Evolutionary conservation across 2,797 vertebrate genomes (phyloP).

Genomic region (Siniperca scherzeri): DNA sequence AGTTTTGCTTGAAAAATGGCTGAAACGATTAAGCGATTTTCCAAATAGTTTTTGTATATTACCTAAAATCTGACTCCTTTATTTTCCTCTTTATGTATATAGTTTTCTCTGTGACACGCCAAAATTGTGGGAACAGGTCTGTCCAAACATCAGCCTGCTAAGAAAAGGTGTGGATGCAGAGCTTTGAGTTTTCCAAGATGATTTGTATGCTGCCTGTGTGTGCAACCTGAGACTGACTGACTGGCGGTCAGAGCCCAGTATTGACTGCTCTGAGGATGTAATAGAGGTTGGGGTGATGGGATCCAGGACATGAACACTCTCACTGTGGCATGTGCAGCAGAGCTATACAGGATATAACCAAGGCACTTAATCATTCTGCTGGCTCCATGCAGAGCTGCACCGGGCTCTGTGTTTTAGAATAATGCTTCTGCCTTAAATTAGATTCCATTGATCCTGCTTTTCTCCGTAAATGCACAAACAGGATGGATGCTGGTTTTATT

Average conservation of each 20-base stretch:
- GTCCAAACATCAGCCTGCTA: conserved; percentile 36
- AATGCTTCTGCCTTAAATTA: conserved; percentile 82
- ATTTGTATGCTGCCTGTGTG: conserved; percentile 79
- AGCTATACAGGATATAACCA: conserved; percentile 75
- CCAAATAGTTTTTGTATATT: conserved; percentile 4
- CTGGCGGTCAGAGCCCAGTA: conserved; percentile 78
- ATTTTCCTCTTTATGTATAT: neutral
- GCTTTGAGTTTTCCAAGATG: conserved; percentile 65
- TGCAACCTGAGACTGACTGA: conserved; percentile 81
- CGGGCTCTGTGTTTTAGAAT: conserved; percentile 75
- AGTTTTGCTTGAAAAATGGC: neutral
- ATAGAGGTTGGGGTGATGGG: conserved; percentile 81
- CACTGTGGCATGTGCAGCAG: conserved; percentile 75
- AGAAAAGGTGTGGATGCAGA: conserved; percentile 62
- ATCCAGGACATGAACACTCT: conserved; percentile 80
- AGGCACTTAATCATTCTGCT: conserved; percentile 77
- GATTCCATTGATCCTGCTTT: conserved; percentile 80
- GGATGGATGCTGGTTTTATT: conserved; percentile 75
- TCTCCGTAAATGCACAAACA: conserved; percentile 74
- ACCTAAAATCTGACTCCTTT: neutral
- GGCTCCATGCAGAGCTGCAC: conserved; percentile 71
- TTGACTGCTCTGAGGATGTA: conserved; percentile 85
- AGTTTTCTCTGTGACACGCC: conserved; percentile 27
- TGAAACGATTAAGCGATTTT: neutral
- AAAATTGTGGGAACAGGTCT: conserved; percentile 15